Conservation (phyloP, 2,797 vertebrate species). For the Hypotaenidia philippensis region DNA sequence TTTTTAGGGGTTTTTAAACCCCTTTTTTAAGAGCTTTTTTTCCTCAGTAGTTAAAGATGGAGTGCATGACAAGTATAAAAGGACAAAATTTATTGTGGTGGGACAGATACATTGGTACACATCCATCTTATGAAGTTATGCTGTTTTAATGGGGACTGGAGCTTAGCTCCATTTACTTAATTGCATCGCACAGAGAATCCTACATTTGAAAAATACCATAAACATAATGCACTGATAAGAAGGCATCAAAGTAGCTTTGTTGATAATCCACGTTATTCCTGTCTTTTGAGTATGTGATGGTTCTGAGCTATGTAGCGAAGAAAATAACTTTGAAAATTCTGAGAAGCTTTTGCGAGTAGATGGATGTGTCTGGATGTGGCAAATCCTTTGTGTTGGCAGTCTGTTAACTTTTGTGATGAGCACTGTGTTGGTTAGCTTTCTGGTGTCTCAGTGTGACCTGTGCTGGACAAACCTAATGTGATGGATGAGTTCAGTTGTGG, state of each 20-base stretch:
- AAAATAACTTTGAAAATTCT: background rate
- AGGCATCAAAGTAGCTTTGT: background rate
- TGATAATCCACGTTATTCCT: background rate
- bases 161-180: background rate
- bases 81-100: background rate
- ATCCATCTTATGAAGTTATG: background rate
- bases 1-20: background rate
- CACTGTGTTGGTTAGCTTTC: background rate
- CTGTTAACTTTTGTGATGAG: background rate
- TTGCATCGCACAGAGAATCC: background rate
- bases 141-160: background rate
- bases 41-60: background rate
- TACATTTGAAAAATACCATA: background rate
- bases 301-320: background rate
- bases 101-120: background rate
- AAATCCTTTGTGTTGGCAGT: background rate
- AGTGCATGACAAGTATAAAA: background rate
- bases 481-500: background rate
- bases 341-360: background rate
- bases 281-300: background rate
- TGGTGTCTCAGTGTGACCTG: background rate
- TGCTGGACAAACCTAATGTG: background rate
- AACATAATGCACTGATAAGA: background rate
- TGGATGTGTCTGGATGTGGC: background rate
- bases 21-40: background rate